These are phyloP conservation scores for Proisotoma minuta DNA, from an alignment of 2,888 invertebrate species.

Conservation along the genomic window DNA sequence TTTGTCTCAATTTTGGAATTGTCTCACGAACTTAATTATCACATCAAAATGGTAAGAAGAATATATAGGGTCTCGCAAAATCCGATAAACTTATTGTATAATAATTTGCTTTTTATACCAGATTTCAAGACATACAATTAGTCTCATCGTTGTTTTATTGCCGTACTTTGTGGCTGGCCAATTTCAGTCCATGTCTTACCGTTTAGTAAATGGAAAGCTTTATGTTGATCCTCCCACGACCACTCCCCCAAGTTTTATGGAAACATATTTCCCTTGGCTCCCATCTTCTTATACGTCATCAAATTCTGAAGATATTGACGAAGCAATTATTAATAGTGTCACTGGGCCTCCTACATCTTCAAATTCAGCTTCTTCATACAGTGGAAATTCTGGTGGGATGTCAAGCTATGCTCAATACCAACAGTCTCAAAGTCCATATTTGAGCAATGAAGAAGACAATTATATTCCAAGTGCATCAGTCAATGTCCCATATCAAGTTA, in stretches of 20 bases:
- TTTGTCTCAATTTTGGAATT: not conserved
- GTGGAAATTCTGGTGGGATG: conserved; percentile 8
- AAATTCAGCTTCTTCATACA: not conserved
- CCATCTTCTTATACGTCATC: conserved; percentile 15
- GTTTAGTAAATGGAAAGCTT: conserved; percentile 19
- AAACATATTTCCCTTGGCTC: conserved; percentile 26
- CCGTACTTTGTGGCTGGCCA: not conserved
- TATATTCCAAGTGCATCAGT: not conserved
- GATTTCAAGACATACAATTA: not conserved
- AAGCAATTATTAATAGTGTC: conserved; percentile 23
- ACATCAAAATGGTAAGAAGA: no score
- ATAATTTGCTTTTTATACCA: not conserved
- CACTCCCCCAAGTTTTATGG: conserved; percentile 18
- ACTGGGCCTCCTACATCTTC: conserved; percentile 10
- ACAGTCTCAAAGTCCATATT: not conserved
- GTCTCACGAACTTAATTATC: no score
- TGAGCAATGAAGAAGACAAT: conserved; percentile 5
- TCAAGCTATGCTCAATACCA: not conserved
- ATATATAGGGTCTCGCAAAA: not conserved
- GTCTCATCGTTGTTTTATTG: not conserved
- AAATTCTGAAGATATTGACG: conserved; percentile 25
- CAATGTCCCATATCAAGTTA: not conserved
- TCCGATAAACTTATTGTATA: not conserved
- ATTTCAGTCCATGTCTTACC: conserved; percentile 1
- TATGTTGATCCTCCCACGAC: conserved; percentile 2